Base-by-base conservation (phyloP, 1,140 invertebrate genomes). In the Aricia agestis region DNA sequence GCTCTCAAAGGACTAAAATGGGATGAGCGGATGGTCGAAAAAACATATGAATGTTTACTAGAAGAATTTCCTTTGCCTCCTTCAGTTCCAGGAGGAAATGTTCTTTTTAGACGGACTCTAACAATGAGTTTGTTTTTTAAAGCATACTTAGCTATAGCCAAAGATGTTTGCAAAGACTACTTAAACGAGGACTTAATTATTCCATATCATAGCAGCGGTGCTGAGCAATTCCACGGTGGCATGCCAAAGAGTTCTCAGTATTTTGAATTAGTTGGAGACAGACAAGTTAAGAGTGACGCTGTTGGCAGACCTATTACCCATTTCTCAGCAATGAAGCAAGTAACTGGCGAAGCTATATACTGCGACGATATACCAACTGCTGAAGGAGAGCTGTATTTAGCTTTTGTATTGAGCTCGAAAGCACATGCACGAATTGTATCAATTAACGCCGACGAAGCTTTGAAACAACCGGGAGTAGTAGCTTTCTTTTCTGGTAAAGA, bases 81-180 rank as follows among this genome's bases (percentile, higher is more conserved):
- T 9, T 94, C 95, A 58, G 97, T 96, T 66, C 98, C 98, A 0
- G 98, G 98, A 69, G 98, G 98, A 57, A 98, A 98, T 95, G 94
- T 97, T 61, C 93, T 94, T 68, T 99, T 97, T 86, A 93, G 98
- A 73, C 92, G 94, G 74, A 95, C 97, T 1, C 89, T 99, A 41
- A 96, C 95, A 0, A 90, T 97, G 25, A 96, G 97, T 86, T 95
- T 99, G 76, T 98, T 99, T 86, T 97, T 98, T 82, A 98, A 98
- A 92, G 96, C 96, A 67, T 99, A 95, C 82, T 84, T 98, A 65
- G 91, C 94, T 65, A 96, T 98, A 67, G 90, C 92, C 11, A 93
- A 94, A 75, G 89, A 94, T 74, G 85, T 95, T 66, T 85, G 84
- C 57, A 76, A 82, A 71, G 83, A 92, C 69, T 91, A 90, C 75